These are phyloP conservation scores for Hippocampus mohnikei DNA, from an alignment of 2,113 vertebrate genomes.

Conservation along the genomic window DNA sequence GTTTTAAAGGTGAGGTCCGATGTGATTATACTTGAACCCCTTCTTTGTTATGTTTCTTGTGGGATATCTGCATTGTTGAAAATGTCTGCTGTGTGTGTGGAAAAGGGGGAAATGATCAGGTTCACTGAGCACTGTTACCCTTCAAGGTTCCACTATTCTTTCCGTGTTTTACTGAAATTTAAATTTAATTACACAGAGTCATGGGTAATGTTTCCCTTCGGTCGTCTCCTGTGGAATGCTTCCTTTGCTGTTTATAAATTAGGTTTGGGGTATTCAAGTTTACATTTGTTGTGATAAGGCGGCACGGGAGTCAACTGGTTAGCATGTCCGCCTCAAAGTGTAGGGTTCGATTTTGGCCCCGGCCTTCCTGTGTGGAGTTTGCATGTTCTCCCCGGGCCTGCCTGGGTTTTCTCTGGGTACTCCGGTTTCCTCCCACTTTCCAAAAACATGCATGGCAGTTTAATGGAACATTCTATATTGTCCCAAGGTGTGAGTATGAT, in stretches of 20 bases:
- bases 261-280: no score
- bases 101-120: constrained; percentile 8
- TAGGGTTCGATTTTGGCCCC: no score
- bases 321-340: no score
- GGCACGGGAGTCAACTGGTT: no score
- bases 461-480: no score
- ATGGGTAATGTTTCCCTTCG: background rate
- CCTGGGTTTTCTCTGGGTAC: no score
- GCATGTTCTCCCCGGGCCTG: no score
- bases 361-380: no score
- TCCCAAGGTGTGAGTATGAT: no score
- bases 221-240: background rate
- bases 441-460: no score
- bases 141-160: background rate
- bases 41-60: constrained; percentile 46
- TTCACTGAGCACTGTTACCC: background rate
- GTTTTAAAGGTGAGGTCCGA: constrained; percentile 52
- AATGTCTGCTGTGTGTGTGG: constrained; percentile 16
- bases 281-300: no score
- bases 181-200: background rate
- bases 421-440: no score
- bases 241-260: background rate
- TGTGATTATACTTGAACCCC: constrained; percentile 42
- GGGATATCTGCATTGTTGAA: constrained; percentile 31
- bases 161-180: background rate